phyloP scores from a whole-genome alignment of 2,797 vertebrate genomes.

The Menidia menidia region DNA sequence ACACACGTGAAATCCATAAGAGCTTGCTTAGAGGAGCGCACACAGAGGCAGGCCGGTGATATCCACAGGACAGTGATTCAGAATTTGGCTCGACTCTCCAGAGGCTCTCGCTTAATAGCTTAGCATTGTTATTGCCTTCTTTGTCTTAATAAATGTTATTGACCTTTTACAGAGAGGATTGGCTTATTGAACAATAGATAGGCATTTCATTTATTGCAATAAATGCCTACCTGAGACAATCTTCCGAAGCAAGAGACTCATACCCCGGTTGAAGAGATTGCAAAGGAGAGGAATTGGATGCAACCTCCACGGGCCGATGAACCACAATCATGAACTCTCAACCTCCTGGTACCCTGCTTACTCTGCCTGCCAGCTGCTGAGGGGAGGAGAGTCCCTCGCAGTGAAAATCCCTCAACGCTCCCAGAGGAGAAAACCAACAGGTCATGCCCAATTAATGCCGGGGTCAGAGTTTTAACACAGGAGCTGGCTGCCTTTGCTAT shows the following conservation, averaged over 20 bases:
- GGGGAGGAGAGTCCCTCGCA: conserved; percentile 20
- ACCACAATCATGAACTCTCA: conserved; percentile 32
- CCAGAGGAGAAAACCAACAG: conserved; percentile 28
- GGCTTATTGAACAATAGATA: conserved; percentile 56
- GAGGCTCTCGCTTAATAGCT: conserved; percentile 55
- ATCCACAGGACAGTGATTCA: conserved; percentile 43
- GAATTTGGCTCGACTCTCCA: conserved; percentile 40
- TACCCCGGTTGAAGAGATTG: conserved; percentile 7
- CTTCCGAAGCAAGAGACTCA: conserved; percentile 7
- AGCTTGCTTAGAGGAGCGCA: conserved; percentile 30
- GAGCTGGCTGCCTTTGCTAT: conserved; percentile 63
- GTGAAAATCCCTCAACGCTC: conserved; percentile 35
- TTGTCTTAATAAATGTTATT: conserved; percentile 62
- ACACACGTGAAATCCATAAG: conserved; percentile 48
- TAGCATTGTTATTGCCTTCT: conserved; percentile 58
- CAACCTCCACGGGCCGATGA: conserved; percentile 16
- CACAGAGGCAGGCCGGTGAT: conserved; percentile 25
- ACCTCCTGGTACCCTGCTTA: conserved; percentile 21
- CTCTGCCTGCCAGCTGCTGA: conserved; percentile 45
- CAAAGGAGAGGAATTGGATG: conserved; percentile 11
- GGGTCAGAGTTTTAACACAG: conserved; percentile 78
- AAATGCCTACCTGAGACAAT: conserved; percentile 28
- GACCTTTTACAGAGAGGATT: conserved; percentile 45
- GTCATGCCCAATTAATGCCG: conserved; percentile 70
- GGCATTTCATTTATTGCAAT: conserved; percentile 58